Conservation (phyloP, 2,888 invertebrate genomes). For the Maniola hyperantus region DNA sequence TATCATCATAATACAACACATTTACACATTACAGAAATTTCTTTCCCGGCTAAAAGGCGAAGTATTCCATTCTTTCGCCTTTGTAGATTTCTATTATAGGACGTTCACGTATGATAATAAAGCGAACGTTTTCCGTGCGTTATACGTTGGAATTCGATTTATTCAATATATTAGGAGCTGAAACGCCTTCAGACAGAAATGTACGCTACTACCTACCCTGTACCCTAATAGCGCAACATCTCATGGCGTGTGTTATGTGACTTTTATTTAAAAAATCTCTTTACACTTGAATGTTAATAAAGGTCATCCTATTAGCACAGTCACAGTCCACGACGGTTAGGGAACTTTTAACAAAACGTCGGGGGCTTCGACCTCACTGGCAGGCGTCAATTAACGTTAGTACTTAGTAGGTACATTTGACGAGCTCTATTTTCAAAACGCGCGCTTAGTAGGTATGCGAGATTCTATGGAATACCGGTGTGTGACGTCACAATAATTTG, state of each 20-base stretch:
- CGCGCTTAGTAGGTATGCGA: no score
- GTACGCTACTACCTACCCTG: slow-evolving; percentile 1
- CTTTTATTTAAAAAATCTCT: not conserved
- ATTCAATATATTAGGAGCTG: slow-evolving; percentile 49
- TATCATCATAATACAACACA: slow-evolving; percentile 12
- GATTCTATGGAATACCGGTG: no score
- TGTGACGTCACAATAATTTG: no score
- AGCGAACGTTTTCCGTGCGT: slow-evolving; percentile 45
- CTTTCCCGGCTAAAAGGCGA: slow-evolving; percentile 15
- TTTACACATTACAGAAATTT: slow-evolving; percentile 13
- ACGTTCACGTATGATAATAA: slow-evolving; percentile 52
- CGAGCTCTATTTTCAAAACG: no score
- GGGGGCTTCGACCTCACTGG: no score
- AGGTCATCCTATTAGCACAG: not conserved
- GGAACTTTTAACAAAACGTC: no score
- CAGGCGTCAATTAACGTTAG: no score
- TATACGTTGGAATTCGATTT: slow-evolving; percentile 61
- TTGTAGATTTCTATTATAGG: slow-evolving; percentile 38
- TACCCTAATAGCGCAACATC: slow-evolving; percentile 10
- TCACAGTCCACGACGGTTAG: no score
- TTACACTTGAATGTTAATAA: not conserved
- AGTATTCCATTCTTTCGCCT: slow-evolving; percentile 23
- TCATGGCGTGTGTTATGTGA: not conserved
- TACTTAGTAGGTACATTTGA: no score
- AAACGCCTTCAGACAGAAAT: slow-evolving; percentile 26